Evolutionary conservation across 2,797 vertebrate species (phyloP), one percentile per base, ranked within the genome.

Genomic region (Diglossa cyanea): DNA sequence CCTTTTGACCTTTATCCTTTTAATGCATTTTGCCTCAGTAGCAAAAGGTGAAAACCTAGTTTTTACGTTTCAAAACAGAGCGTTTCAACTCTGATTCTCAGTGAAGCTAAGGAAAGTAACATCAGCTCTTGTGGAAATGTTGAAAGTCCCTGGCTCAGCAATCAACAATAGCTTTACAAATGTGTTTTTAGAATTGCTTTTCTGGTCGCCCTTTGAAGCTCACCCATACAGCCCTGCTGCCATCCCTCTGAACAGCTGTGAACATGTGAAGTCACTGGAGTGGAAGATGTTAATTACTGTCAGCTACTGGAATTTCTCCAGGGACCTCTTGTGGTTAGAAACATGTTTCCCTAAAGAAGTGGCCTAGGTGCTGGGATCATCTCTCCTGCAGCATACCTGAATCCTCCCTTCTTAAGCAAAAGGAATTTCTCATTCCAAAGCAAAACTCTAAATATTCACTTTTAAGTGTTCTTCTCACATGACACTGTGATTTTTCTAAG

Each of bases 251-350:
- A 93, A 89, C 94, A 95, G 94, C 95, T 94, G 95, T 14, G 9
- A 61, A 88, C 88, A 89, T 72, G 86, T 2, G 55, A 90, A 95
- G 75, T 60, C 26, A 47, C 70, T 91, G 94, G 91, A 91, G 91
- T 96, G 84, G 89, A 97, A 95, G 94, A 96, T 81, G 96, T 96
- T 96, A 94, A 96, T 96, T 94, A 92, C 93, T 93, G 89, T 91
- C 95, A 95, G 95, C 94, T 92, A 93, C 95, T 94, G 96, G 96
- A 96, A 96, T 96, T 94, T 93, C 95, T 96, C 96, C 80, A 94
- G 95, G 87, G 96, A 95, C 80, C 77, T 85, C 90, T 94, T 97
- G 91, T 85, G 92, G 95, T 94, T 90, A 78, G 90, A 95, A 96
- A 90, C 42, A 1, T 5, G 42, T 33, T 91, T 96, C 84, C 65